These are phyloP conservation scores for Meleagris gallopavo DNA, from an alignment of 2,113 vertebrate genomes.

Conservation along the genomic window DNA sequence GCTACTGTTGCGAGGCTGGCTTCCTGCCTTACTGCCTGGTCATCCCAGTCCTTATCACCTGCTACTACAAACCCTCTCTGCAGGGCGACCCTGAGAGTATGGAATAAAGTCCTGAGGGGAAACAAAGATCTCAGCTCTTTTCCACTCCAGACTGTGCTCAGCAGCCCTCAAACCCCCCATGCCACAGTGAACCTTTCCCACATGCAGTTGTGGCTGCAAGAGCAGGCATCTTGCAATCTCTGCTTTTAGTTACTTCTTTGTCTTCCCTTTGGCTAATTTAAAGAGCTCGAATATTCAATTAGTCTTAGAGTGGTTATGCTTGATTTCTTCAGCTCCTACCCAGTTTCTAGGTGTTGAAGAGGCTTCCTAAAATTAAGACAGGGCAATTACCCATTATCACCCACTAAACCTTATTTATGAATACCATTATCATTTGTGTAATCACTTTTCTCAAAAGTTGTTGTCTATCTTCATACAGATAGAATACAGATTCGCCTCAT, in stretches of 20 bases:
- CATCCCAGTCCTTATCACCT: fast-evolving
- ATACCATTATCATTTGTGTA: background rate
- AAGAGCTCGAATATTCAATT: background rate
- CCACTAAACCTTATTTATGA: background rate
- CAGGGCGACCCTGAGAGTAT: fast-evolving
- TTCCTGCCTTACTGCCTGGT: fast-evolving
- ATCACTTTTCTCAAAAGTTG: background rate
- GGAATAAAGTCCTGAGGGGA: background rate
- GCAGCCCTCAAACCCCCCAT: fast-evolving
- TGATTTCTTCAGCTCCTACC: background rate
- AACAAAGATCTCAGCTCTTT: fast-evolving
- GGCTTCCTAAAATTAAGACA: background rate
- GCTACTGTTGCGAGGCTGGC: background rate
- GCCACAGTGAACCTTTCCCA: fast-evolving
- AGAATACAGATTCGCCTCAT: background rate
- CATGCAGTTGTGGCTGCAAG: background rate
- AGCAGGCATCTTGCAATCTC: background rate
- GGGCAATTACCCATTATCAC: background rate
- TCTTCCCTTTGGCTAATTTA: background rate
- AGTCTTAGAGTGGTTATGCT: background rate
- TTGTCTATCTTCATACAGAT: background rate
- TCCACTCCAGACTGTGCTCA: fast-evolving
- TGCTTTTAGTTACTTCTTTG: background rate
- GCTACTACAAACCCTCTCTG: background rate
- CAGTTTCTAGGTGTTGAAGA: background rate